Evolutionary conservation across 2,797 vertebrate species (phyloP), one percentile per base, ranked within the genome.

Genomic region (Crocidura indochinensis): DNA sequence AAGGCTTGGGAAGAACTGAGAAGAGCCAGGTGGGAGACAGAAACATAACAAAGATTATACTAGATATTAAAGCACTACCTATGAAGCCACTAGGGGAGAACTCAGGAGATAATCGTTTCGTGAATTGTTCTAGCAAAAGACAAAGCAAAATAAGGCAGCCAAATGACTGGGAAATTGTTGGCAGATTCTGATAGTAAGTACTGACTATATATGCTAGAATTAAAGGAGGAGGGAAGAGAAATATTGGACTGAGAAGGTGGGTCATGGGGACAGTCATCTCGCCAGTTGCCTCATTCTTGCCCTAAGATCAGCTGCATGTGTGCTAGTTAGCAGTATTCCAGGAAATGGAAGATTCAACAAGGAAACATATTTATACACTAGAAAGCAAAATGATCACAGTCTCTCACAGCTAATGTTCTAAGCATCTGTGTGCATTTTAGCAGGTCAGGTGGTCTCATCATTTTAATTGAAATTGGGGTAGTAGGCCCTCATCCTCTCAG

Each of bases 261-360:
- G 17, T 15, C 2, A 38, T 2, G 46, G 15, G 8, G 17, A 51
- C 27, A 10, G 5, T 14, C 82, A 81, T 1, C 14, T n/a, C 76
- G 0, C 56, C 31, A 9, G 67, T 78, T 31, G 29, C 69, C 90
- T 90, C 47, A 31, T 91, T 8, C 24, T 83, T 26, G 24, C 26
- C 87, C n/a, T 31, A 77, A 17, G 12, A 73, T 79, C 44, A 73
- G 49, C 8, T 17, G 4, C 38, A 31, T 4, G 1, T 29, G 11
- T 93, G 51, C 68, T 72, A 8, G 2, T 79, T 91, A 76, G 4
- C 75, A 17, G 83, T 72, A 82, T 69, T 77, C 64, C 56, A 81
- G 74, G 27, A 65, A 84, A 84, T 72, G 6, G 82, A 86, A 80
- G 12, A 49, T 49, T 31, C 68, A 81, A 47, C 68, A 26, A 75